Evolutionary conservation across 2,888 invertebrate genomes (phyloP).

Genomic region (Caenorhabditis sp.): DNA sequence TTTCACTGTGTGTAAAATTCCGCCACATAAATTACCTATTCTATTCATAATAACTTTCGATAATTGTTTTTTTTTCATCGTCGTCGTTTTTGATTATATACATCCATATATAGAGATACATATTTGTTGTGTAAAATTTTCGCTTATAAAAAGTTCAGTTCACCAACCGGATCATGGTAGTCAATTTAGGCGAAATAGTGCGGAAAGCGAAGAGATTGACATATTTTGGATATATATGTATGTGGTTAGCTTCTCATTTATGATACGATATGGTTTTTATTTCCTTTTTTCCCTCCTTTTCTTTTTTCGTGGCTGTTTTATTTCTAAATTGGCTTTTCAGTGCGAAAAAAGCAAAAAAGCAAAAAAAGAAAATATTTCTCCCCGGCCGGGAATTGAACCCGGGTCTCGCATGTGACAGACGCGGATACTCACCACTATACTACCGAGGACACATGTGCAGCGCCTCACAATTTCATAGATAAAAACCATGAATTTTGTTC

Average conservation of each 20-base stretch:
- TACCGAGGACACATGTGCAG: constrained; percentile 52
- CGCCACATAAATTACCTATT: neutral
- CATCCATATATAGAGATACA: neutral
- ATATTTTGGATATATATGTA: neutral
- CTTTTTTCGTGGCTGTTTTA: no score
- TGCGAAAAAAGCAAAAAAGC: constrained; percentile 9
- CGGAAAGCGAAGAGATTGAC: neutral
- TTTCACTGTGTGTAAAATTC: neutral
- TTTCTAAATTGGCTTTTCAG: no score
- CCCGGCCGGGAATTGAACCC: constrained; percentile 59
- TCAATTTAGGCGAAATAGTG: neutral
- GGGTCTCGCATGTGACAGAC: constrained; percentile 60
- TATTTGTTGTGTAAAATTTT: neutral
- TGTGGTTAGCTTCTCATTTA: neutral
- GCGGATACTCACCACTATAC: constrained; percentile 66
- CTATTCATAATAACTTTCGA: neutral
- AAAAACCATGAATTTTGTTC: no score
- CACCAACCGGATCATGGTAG: neutral
- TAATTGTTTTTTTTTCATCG: neutral
- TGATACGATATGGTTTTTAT: neutral
- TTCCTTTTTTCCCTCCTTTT: neutral
- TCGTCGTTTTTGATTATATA: neutral
- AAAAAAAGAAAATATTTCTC: constrained; percentile 22
- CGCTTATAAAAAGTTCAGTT: neutral
- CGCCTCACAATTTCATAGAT: no score